These are phyloP conservation scores for Opisthocomus hoazin DNA, from an alignment of 2,113 vertebrate species.

Conservation along the genomic window DNA sequence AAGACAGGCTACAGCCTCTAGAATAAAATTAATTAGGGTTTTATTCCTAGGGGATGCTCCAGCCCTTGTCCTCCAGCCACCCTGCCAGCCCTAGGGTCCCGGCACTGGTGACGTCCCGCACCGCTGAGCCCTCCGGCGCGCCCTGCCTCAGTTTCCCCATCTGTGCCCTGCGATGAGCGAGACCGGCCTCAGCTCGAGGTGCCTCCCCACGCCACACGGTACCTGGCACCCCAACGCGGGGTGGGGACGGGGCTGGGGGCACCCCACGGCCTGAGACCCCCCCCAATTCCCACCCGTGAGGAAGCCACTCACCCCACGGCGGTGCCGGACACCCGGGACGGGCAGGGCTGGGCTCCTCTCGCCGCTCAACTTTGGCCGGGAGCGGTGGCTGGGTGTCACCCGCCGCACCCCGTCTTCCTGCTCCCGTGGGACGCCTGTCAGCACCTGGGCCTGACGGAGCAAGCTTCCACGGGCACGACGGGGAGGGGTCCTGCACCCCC, in stretches of 20 bases:
- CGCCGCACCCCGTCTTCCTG: background rate
- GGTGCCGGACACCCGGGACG: background rate
- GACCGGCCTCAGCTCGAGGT: background rate
- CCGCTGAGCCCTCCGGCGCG: background rate
- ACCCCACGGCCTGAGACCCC: background rate
- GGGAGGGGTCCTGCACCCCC: background rate
- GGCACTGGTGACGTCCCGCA: background rate
- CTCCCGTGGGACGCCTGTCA: background rate
- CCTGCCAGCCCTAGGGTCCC: background rate
- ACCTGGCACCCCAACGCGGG: background rate
- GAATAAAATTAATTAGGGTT: background rate
- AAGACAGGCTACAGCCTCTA: background rate
- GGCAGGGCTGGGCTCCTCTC: background rate
- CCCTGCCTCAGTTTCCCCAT: background rate
- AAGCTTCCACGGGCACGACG: accelerated
- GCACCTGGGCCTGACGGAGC: background rate
- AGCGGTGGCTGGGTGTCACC: background rate
- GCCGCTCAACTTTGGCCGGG: background rate
- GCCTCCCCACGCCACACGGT: background rate
- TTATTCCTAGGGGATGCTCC: background rate
- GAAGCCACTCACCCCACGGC: background rate
- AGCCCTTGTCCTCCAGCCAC: too few species aligned
- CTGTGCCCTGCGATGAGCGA: accelerated
- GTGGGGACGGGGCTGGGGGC: background rate
- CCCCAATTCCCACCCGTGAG: accelerated